Conservation (phyloP, 2,113 vertebrate species). For the Cyphomyrus discorhynchus region DNA sequence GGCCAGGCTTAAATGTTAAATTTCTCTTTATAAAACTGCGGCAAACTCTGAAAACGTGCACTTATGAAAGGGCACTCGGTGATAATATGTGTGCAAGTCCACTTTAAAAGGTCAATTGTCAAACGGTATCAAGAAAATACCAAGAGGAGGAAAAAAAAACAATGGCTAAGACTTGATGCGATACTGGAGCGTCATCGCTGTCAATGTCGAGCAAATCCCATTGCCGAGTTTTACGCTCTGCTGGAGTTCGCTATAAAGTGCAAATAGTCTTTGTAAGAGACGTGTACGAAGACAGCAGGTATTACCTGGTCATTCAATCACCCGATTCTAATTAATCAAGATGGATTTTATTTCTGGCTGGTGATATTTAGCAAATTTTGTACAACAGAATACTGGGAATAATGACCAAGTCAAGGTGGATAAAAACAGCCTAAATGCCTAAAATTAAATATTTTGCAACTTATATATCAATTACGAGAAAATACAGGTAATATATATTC, state of each 20-base stretch:
- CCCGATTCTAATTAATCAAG: background rate
- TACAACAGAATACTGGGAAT: background rate
- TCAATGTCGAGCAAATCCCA: background rate
- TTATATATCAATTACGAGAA: background rate
- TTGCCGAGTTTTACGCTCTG: background rate
- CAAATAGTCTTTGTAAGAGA: background rate
- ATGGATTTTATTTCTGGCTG: background rate
- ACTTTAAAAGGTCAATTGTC: constrained; percentile 60
- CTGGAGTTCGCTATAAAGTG: background rate
- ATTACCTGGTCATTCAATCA: background rate
- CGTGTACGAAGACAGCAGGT: background rate
- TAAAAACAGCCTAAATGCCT: background rate
- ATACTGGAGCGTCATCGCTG: background rate
- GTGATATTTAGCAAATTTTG: background rate
- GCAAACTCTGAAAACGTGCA: background rate
- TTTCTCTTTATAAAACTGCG: background rate
- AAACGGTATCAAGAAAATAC: constrained; percentile 58
- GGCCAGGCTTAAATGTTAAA: background rate
- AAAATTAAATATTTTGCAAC: background rate
- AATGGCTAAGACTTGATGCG: background rate
- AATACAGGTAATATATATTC: background rate
- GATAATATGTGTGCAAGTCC: constrained; percentile 36
- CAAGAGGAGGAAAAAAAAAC: constrained; percentile 53
- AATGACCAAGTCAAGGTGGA: background rate
- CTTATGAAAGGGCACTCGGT: background rate